These are phyloP conservation scores for Fratercula arctica DNA, from an alignment of 2,797 vertebrate genomes.

Conservation along the genomic window DNA sequence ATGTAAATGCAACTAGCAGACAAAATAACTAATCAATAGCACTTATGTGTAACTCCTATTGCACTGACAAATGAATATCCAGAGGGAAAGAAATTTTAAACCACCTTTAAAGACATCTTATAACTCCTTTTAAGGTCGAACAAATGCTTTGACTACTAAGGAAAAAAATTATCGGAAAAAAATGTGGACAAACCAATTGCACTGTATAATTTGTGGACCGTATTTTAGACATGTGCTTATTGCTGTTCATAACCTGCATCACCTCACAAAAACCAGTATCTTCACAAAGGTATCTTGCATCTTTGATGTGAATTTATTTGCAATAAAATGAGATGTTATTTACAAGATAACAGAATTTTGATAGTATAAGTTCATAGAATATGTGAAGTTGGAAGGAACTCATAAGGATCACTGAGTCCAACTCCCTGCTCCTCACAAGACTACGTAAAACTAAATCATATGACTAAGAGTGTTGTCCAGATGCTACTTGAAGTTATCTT, in stretches of 20 bases:
- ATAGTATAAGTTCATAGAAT: not conserved
- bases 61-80: not conserved
- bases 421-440: not conserved
- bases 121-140: not conserved
- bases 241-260: not conserved
- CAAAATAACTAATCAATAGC: not conserved
- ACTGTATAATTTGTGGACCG: not conserved
- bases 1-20: not conserved
- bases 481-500: not conserved
- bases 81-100: not conserved
- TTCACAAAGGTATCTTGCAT: not conserved
- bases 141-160: not conserved
- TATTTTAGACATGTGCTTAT: not conserved
- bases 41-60: not conserved
- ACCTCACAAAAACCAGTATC: not conserved
- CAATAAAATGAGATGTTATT: not conserved
- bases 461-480: not conserved
- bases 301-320: not conserved
- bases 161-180: not conserved
- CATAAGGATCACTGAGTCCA: not conserved
- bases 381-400: not conserved
- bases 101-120: not conserved
- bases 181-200: not conserved
- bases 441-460: not conserved
- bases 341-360: not conserved